Base-by-base conservation (phyloP, 2,797 vertebrate species). In the Macropodus opercularis region DNA sequence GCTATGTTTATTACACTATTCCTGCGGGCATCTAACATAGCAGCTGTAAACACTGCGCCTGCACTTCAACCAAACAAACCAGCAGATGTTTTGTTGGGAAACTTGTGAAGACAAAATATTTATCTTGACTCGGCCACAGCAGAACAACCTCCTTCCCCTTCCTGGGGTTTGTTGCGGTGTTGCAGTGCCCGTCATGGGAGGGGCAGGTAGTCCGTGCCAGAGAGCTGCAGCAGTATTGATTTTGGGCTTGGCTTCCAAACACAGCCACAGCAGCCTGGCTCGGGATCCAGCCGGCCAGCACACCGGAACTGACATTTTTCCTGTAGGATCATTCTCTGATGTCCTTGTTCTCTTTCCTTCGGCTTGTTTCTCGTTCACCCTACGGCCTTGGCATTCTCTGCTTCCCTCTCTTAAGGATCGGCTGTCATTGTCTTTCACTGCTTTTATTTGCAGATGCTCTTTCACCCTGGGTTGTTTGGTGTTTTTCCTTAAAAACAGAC, bases 201-300 rank as follows among this genome's bases (percentile, higher is more conserved):
- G 65, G 68, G 57, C 15, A 9, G 39, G 55, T 1, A 38, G 46
- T 46, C 58, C 13, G 53, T 70, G 73, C 57, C 64, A 53, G 63
- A 69, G 74, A 29, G 68, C 86, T 77, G 85, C 86, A 84, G 80
- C 44, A 1, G 47, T 87, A 89, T 90, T 90, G 89, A 87, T 87
- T 88, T 87, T 79, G 77, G 81, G 80, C 85, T 87, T 63, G 69
- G 75, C 80, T 77, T 79, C 67, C 61, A 47, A 80, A 83, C 75
- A 61, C 53, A 57, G 60, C 69, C 74, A 67, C 77, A 68, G 66
- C 52, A 55, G 60, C 31, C 61, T 66, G 61, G 64, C 71, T 63
- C 13, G 0, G 42, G 54, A 75, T 77, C 63, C 24, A 12, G 62
- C 69, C 51, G 57, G 75, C 77, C 74, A 63, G 23, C 64, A 38